phyloP scores from a whole-genome alignment of 2,888 invertebrate genomes.

The Drosophila maculinotata region DNA sequence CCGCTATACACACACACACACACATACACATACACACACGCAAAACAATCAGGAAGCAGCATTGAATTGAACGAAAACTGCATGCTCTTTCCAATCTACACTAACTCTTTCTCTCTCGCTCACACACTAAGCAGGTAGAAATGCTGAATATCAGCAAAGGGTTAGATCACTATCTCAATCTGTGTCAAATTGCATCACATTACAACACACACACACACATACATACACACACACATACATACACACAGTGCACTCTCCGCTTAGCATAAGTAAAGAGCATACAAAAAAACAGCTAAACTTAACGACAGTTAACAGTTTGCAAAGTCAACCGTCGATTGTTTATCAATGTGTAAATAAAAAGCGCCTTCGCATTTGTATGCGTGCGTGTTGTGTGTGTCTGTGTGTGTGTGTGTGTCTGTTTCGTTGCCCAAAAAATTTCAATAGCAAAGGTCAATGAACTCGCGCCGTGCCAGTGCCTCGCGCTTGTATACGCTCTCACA shows the following conservation, averaged over 20 bases:
- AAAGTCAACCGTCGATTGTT: conserved; percentile 68
- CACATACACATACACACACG: conserved; percentile 15
- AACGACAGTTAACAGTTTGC: conserved; percentile 21
- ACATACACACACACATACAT: conserved; percentile 3
- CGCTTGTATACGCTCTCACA: conserved; percentile 35
- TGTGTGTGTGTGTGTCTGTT: conserved; percentile 39
- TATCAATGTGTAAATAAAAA: conserved; percentile 77
- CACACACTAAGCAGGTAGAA: conserved; percentile 4
- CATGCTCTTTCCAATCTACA: conserved; percentile 33
- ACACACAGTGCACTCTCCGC: conserved; percentile 4
- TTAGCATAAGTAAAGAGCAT: conserved; percentile 26
- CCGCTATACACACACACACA: conserved; percentile 48
- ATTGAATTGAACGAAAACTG: conserved; percentile 20
- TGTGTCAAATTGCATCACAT: conserved; percentile 62
- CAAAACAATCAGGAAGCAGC: conserved; percentile 61
- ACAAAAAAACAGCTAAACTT: conserved; percentile 12
- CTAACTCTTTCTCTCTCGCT: background rate
- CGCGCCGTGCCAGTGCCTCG: conserved; percentile 47
- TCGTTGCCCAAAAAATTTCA: conserved; percentile 77
- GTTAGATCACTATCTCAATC: conserved; percentile 55
- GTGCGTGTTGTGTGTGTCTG: conserved; percentile 28
- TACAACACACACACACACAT: conserved; percentile 12
- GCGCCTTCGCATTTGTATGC: conserved; percentile 26
- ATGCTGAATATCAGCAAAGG: conserved; percentile 26
- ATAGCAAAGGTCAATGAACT: conserved; percentile 84